Base-by-base conservation (phyloP, 2,797 vertebrate species). In the Sciaenops ocellatus region DNA sequence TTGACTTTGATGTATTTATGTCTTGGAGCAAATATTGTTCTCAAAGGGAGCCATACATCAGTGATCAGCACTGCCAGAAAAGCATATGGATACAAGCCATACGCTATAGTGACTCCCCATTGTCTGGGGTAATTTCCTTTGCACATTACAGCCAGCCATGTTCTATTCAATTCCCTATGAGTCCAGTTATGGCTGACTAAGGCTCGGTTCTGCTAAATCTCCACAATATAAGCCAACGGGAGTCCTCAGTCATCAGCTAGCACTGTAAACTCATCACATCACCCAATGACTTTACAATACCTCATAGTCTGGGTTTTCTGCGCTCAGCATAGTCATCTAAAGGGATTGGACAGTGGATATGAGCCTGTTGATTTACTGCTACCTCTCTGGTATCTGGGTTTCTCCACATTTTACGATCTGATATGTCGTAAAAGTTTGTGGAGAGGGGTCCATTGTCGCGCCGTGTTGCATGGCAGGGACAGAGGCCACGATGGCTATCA, bases 231-330 rank as follows among this genome's bases (percentile, higher is more conserved):
- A 70, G 50, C 72, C 73, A 67, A 57, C 20, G 7, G 66, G 82
- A 62, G 46, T 76, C 59, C 64, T 42, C 69, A 64, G 71, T 87
- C 87, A 75, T 79, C 84, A 59, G 79, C 70, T n/a, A 15, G 71
- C 48, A 24, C 57, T 84, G 82, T 87, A 86, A 91, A 90, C 76
- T 87, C 89, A 84, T 91, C 87, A 89, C 60, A 3, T 80, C 73
- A 70, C 66, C 26, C 69, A 56, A 56, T 75, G 79, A 62, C 76
- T 87, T 91, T 83, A 76, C 83, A 83, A 56, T 77, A 24, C 59
- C 22, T 86, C 56, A 13, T 17, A 30, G 44, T 57, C 16, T 12
- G 4, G 59, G 8, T 67, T 61, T 70, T 62, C 57, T 34, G 51
- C 24, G 18, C 47, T 80, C 66, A 79, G 66, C 41, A 26, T 51